These are phyloP conservation scores for Antennarius striatus DNA, from an alignment of 2,113 vertebrate species.

Conservation along the genomic window DNA sequence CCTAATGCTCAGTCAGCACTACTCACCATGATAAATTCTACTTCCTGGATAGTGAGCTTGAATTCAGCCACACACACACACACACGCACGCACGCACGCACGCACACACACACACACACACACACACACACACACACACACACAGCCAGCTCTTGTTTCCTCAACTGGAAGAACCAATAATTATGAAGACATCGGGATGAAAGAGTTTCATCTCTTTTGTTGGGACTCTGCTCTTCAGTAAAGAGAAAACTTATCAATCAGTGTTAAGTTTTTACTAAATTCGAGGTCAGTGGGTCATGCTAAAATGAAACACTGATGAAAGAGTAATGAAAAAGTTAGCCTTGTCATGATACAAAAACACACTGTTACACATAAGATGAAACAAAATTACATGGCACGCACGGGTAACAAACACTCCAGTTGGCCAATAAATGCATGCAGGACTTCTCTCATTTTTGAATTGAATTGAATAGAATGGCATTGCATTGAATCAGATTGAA, in stretches of 20 bases:
- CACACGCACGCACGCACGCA: conserved; percentile 6
- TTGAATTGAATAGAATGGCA: too few relatives aligned
- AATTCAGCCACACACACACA: neutral
- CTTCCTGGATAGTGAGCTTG: conserved; percentile 6
- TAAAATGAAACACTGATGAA: too few relatives aligned
- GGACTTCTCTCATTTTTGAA: too few relatives aligned
- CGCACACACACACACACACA: neutral
- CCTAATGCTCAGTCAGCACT: conserved; percentile 43
- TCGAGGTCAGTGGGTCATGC: too few relatives aligned
- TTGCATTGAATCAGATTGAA: too few relatives aligned
- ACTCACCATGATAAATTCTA: conserved; percentile 20
- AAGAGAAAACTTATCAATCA: neutral
- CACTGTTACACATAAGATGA: too few relatives aligned
- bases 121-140: neutral
- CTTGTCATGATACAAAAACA: too few relatives aligned
- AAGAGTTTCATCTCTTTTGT: neutral
- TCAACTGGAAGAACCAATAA: conserved; percentile 34
- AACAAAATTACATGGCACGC: too few relatives aligned
- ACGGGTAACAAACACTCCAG: too few relatives aligned
- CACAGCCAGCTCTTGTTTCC: neutral
- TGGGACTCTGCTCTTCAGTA: neutral
- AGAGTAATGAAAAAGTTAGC: too few relatives aligned
- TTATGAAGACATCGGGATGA: conserved; percentile 3
- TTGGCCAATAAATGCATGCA: too few relatives aligned
- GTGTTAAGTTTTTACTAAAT: neutral